phyloP scores from a whole-genome alignment of 2,797 vertebrate species.

The Betta splendens region DNA sequence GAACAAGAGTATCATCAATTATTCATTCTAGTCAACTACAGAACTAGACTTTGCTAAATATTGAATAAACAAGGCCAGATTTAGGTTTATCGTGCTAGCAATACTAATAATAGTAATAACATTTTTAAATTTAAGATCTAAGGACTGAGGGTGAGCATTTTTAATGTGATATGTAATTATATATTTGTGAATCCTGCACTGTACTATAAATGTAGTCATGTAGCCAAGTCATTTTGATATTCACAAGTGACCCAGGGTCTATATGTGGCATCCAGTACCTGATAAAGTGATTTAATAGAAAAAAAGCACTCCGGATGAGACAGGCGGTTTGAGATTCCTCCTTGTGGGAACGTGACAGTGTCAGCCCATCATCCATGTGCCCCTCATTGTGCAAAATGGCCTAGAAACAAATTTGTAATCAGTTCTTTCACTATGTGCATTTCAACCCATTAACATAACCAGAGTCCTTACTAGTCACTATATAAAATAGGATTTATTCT shows the following conservation, averaged over 20 bases:
- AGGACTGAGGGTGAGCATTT: no score
- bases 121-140: background rate
- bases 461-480: background rate
- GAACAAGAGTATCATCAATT: no score
- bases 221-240: background rate
- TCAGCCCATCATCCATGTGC: constrained; percentile 97
- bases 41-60: no score
- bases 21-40: no score
- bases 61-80: no score
- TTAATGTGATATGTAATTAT: no score
- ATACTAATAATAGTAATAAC: no score
- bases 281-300: constrained; percentile 89
- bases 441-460: background rate
- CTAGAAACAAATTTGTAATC: constrained; percentile 66
- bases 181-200: background rate
- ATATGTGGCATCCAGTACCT: constrained; percentile 76
- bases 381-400: constrained; percentile 94
- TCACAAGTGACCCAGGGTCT: background rate
- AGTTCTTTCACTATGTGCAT: background rate
- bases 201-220: background rate
- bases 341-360: constrained; percentile 90
- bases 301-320: constrained; percentile 88
- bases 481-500: background rate
- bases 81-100: no score
- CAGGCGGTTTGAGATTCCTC: constrained; percentile 91